Conservation (phyloP, 2,797 vertebrate species). For the Ctenosaura bakeri region DNA sequence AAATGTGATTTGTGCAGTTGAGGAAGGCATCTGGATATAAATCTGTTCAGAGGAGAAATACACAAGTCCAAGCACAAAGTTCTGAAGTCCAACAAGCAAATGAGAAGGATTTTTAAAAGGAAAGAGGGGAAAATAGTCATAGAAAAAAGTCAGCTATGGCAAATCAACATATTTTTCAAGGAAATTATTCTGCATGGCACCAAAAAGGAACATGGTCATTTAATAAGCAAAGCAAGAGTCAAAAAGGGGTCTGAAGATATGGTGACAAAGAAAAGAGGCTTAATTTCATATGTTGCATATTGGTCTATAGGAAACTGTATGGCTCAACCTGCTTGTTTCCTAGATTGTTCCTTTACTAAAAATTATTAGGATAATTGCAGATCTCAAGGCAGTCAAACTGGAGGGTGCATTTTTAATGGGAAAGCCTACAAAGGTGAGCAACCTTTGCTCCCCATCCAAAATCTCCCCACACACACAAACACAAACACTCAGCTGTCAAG, state of each 20-base stretch:
- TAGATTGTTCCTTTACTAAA: neutral
- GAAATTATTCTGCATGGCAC: constrained; percentile 1
- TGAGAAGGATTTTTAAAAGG: neutral
- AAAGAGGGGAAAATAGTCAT: neutral
- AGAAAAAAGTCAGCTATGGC: neutral
- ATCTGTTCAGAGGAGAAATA: neutral
- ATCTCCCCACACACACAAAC: no score
- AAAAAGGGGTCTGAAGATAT: neutral
- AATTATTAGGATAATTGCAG: neutral
- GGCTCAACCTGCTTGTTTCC: neutral
- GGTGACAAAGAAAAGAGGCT: constrained; percentile 29
- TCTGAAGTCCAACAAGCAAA: neutral
- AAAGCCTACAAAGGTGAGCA: neutral
- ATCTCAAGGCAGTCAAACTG: neutral
- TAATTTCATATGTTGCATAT: constrained; percentile 24
- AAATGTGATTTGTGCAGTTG: neutral
- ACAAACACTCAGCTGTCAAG: no score
- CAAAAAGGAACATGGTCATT: neutral
- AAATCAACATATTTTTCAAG: constrained; percentile 17
- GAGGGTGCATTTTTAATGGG: neutral
- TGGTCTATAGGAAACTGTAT: constrained; percentile 30
- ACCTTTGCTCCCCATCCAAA: no score
- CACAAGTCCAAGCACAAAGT: neutral
- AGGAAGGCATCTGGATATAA: constrained; percentile 29
- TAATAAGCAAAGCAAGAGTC: constrained; percentile 18